phyloP scores from a whole-genome alignment of 2,797 vertebrate species.

The Enteromius anoplus region DNA sequence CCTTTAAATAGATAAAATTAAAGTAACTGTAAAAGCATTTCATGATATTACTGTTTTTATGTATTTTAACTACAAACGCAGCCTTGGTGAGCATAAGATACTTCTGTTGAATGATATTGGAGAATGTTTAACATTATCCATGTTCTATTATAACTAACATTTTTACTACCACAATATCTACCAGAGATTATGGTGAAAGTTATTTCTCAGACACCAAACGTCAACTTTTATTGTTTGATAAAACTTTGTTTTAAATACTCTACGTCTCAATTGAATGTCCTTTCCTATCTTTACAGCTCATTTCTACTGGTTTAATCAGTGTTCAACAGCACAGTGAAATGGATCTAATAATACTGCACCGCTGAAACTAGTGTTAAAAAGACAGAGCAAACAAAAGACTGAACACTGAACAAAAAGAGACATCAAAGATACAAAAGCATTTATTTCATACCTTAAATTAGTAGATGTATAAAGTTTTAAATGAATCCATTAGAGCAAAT shows the following conservation, averaged over 20 bases:
- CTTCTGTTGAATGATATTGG: neutral
- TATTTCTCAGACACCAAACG: neutral
- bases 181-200: neutral
- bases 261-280: neutral
- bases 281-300: neutral
- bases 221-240: conserved; percentile 2
- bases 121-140: neutral
- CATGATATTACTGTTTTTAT: neutral
- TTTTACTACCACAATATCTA: neutral
- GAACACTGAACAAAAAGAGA: neutral
- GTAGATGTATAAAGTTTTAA: conserved; percentile 18
- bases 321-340: neutral
- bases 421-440: neutral
- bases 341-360: neutral
- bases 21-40: neutral
- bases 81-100: neutral
- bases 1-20: neutral
- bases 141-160: neutral
- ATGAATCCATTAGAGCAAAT: neutral
- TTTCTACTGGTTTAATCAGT: neutral
- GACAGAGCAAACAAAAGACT: conserved; percentile 14
- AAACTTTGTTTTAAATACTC: neutral
- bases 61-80: neutral
- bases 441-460: conserved; percentile 17
- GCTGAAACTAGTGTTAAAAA: neutral